Base-by-base conservation (phyloP, 35 echinoderm and acorn worm species). In the Stichopus chloronotus region DNA sequence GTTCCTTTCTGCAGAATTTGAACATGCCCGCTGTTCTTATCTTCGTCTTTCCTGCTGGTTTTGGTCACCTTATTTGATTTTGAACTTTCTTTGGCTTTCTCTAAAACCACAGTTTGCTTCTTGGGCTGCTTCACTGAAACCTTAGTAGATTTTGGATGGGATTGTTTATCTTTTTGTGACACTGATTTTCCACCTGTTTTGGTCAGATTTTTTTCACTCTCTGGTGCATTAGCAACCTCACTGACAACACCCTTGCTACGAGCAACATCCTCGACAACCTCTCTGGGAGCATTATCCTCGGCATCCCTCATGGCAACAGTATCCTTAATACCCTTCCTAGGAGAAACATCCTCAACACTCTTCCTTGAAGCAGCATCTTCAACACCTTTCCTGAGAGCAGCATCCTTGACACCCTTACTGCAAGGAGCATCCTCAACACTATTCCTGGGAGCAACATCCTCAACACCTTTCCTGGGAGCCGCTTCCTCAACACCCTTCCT, bases 11-110 rank as follows among this genome's bases (percentile, higher is more conserved):
- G 57, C 9, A 11, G 61, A 23, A n/a, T 55, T 43, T 89, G 65
- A n/a, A 52, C 87, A 85, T 9, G 7, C 14, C 9, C 43, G 30
- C 71, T 89, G 12, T 89, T 61, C 22, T 89, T 72, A 14, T 65
- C 60, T 55, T 89, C 23, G 7, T 65, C 87, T n/a, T 89, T 89
- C 87, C 52, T 71, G 57, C 52, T 61, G 52, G n/a, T 72, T 72
- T 89, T 89, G 59, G 87, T 19, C 43, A 59, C 63, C 24, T 89
- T 89, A 30, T 30, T 89, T 7, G 25, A 58, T 89, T 16, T 63
- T 6, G 23, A 30, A 63, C 24, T 22, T 24, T 60, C 87, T 54
- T 63, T 89, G 9, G 21, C 14, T 55, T 89, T 89, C 61, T 63
- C 60, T 16, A 19, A 25, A n/a, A 52, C 52, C 20, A 24, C 11